A percentile compares a stretch with the other conserved stretches of the same genome.
These are phyloP conservation scores for Chondrilla cf. caribensis DNA, from an alignment of 37 sponge, comb jelly and placozoan species.

Conservation along the genomic window DNA sequence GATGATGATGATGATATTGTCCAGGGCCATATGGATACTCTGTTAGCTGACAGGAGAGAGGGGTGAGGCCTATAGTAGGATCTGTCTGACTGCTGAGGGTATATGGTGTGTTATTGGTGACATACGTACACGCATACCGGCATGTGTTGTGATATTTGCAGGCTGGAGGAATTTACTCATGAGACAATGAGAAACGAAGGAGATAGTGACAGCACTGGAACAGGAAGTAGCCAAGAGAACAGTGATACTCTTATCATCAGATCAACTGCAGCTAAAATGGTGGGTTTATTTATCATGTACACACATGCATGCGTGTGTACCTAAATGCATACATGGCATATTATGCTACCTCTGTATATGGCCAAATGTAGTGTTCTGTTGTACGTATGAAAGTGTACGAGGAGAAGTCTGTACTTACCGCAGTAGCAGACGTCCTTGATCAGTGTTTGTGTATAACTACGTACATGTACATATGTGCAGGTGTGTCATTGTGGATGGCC, in stretches of 20 bases:
- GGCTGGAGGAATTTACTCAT: not conserved
- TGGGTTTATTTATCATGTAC: no score
- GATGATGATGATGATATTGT: slow-evolving; percentile 7
- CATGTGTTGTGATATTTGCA: not conserved
- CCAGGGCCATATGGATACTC: not conserved
- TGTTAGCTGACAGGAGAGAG: slow-evolving; percentile 9
- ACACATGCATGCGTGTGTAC: not conserved
- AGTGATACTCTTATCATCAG: slow-evolving; percentile 30
- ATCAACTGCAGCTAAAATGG: slow-evolving; percentile 22
- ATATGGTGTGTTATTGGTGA: not conserved
- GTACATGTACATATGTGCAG: no score
- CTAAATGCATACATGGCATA: not conserved
- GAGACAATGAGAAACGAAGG: slow-evolving; percentile 20
- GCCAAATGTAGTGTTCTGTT: no score
- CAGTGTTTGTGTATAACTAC: no score
- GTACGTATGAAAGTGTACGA: no score
- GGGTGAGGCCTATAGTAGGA: not conserved
- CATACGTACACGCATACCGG: not conserved
- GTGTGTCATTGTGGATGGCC: no score
- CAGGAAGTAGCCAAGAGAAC: not conserved
- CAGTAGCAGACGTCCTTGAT: no score
- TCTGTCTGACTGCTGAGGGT: not conserved
- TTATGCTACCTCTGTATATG: no score
- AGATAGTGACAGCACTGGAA: slow-evolving; percentile 35
- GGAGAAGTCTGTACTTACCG: no score